Evolutionary conservation across 2,797 vertebrate species (phyloP).

Genomic region (Crenuchus spilurus): DNA sequence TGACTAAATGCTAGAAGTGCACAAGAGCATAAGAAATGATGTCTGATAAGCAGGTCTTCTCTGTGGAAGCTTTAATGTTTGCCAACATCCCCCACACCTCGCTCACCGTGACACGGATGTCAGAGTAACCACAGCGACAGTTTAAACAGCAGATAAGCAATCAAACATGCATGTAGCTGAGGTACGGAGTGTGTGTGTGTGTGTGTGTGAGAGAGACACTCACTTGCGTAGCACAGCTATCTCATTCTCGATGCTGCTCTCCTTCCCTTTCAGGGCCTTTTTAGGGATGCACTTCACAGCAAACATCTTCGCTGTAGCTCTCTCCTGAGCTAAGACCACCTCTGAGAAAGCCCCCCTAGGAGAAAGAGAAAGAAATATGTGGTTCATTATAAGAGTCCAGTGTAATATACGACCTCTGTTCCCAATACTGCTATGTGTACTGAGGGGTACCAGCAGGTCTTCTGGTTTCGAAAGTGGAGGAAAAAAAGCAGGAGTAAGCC

Average conservation of each 20-base stretch:
- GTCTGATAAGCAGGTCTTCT: no score
- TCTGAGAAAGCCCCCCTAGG: constrained; percentile 93
- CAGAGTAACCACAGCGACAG: constrained; percentile 38
- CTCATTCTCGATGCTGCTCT: constrained; percentile 98
- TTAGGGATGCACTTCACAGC: constrained; percentile 97
- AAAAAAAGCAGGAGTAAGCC: no score
- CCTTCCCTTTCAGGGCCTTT: constrained; percentile 96
- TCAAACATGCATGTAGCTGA: background rate
- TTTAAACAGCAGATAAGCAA: constrained; percentile 41
- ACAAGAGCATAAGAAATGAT: no score
- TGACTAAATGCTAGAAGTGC: no score
- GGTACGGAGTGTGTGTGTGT: background rate
- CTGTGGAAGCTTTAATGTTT: no score
- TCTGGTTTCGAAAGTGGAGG: no score
- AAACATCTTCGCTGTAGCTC: constrained; percentile 88
- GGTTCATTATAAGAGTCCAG: background rate
- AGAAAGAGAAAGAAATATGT: constrained; percentile 1
- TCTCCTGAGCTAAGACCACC: constrained; percentile 93
- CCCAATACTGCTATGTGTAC: background rate
- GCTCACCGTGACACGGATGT: constrained; percentile 14
- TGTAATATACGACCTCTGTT: background rate
- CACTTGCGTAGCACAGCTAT: constrained; percentile 94
- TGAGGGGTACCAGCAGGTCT: background rate
- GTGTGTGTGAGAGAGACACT: constrained; percentile 64
- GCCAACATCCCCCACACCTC: background rate